Evolutionary conservation across 2,888 invertebrate genomes (phyloP).

Genomic region (Nomada fucata): DNA sequence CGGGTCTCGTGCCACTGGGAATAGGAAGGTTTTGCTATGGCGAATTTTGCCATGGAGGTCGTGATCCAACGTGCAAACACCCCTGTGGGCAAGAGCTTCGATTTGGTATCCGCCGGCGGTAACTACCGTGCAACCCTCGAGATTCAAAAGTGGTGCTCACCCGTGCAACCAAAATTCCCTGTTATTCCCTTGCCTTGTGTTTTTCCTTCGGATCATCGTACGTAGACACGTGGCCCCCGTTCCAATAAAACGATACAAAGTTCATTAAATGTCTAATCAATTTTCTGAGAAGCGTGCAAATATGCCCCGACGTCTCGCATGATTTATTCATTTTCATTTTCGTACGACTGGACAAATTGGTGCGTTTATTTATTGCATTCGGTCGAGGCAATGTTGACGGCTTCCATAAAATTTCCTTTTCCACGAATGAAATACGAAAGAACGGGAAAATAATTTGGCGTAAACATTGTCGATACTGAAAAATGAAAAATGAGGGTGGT

Average conservation of each 20-base stretch:
- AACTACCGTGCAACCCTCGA: slow-evolving; percentile 72
- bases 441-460: no score
- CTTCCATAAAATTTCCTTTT: no score
- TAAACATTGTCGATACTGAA: no score
- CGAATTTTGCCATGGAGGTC: slow-evolving; percentile 76
- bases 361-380: no score
- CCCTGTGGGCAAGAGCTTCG: slow-evolving; percentile 73
- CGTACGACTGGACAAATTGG: no score
- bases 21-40: slow-evolving; percentile 63
- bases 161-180: slow-evolving; percentile 50
- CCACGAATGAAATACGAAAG: no score
- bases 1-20: slow-evolving; percentile 56
- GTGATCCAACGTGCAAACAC: slow-evolving; percentile 78
- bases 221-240: background rate
- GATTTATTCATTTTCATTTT: no score
- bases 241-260: background rate
- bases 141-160: slow-evolving; percentile 74
- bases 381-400: no score
- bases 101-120: slow-evolving; percentile 72
- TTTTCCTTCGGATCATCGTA: background rate
- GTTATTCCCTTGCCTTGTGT: slow-evolving; percentile 26
- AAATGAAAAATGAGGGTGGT: no score
- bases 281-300: no score
- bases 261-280: background rate
- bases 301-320: no score